A percentile compares a stretch with the other conserved stretches of the same genome.
These are phyloP conservation scores for Typhlichthys eigenmanni DNA, from an alignment of 2,797 vertebrate genomes.

Conservation along the genomic window DNA sequence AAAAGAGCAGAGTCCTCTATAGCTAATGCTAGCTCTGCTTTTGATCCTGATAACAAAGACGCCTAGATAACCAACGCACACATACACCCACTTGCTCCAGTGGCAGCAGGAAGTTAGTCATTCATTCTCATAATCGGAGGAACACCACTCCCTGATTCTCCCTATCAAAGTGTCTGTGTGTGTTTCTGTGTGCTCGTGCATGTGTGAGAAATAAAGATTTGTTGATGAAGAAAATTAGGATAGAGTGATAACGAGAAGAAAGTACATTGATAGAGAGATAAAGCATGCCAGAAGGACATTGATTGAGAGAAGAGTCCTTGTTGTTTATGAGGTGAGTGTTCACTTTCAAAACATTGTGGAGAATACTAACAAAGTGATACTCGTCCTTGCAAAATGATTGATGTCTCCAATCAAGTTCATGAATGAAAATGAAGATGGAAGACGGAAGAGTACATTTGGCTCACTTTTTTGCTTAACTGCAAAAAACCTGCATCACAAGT, in stretches of 20 bases:
- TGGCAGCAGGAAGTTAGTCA: slow-evolving; percentile 67
- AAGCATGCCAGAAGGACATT: neutral
- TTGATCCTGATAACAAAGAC: slow-evolving; percentile 82
- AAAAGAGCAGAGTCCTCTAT: slow-evolving; percentile 62
- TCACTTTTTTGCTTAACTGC: no score
- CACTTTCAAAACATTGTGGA: no score
- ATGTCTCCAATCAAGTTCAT: no score
- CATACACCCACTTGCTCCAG: slow-evolving; percentile 31
- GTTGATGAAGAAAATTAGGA: slow-evolving; percentile 3
- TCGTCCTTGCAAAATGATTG: no score
- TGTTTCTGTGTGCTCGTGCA: slow-evolving; percentile 16
- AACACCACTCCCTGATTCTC: slow-evolving; percentile 43
- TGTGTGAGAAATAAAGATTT: neutral
- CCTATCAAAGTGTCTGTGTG: slow-evolving; percentile 24
- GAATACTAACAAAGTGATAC: no score
- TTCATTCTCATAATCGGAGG: slow-evolving; percentile 63
- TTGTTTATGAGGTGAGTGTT: no score
- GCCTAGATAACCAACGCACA: slow-evolving; percentile 57
- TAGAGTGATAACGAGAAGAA: slow-evolving; percentile 1
- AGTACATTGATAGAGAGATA: neutral
- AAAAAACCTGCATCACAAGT: no score
- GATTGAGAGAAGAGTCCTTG: no score
- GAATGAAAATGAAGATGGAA: no score
- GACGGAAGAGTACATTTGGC: no score
- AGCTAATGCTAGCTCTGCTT: slow-evolving; percentile 60